Percentiles rank a stretch among this genome's conserved stretches.
phyloP scores from a whole-genome alignment of 2,888 invertebrate species.

The Cerceris rybyensis region DNA sequence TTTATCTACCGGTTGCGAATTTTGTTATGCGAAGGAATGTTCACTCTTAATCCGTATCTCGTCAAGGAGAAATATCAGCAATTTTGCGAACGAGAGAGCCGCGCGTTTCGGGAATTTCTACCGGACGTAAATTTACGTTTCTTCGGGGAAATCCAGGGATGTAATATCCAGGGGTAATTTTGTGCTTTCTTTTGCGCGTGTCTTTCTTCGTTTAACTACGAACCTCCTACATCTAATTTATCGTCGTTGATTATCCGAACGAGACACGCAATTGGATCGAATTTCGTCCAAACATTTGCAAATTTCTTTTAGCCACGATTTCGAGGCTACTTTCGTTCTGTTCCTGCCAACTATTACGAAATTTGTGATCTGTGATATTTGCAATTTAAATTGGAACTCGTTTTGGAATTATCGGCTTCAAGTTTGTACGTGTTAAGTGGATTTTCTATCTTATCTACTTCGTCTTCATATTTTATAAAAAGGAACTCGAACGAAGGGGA shows the following conservation, averaged over 20 bases:
- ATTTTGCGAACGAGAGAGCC: no score
- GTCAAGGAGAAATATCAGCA: no score
- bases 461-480: no score
- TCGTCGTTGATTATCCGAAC: constrained; percentile 18
- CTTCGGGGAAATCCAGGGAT: constrained; percentile 36
- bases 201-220: constrained; percentile 12
- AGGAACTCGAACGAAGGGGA: no score
- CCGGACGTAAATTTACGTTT: constrained; percentile 17
- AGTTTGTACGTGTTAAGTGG: no score
- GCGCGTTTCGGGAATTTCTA: not conserved
- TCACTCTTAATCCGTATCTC: no score
- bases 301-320: not conserved
- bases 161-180: not conserved
- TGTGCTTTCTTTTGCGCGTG: constrained; percentile 8
- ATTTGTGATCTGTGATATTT: not conserved
- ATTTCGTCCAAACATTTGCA: not conserved
- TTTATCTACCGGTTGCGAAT: not conserved
- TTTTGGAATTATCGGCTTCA: no score
- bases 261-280: constrained; percentile 19
- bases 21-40: constrained; percentile 3
- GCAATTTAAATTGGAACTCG: not conserved
- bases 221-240: constrained; percentile 3
- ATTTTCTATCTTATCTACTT: no score
- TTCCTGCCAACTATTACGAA: not conserved
- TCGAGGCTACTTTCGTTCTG: not conserved